These are phyloP conservation scores for Apotomis turbidana DNA, from an alignment of 2,888 invertebrate species.

Conservation along the genomic window DNA sequence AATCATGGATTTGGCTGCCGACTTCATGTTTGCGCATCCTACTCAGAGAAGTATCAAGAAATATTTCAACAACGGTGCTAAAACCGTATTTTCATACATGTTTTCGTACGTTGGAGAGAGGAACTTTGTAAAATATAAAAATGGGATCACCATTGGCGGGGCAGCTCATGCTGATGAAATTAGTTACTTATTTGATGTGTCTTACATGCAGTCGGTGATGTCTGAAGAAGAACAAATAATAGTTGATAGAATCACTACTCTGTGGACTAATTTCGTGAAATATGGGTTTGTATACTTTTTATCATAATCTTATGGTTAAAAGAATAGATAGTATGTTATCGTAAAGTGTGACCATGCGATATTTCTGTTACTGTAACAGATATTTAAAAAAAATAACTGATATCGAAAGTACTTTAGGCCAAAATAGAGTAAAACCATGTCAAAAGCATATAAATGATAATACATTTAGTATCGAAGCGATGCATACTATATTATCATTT, in stretches of 20 bases:
- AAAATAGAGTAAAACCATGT: too few species aligned
- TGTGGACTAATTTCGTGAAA: conserved; percentile 58
- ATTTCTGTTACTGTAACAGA: too few species aligned
- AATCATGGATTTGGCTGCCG: conserved; percentile 54
- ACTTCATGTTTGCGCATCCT: conserved; percentile 53
- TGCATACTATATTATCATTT: too few species aligned
- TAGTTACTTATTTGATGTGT: conserved; percentile 38
- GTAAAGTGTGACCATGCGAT: too few species aligned
- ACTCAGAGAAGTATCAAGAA: conserved; percentile 52
- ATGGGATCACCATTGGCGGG: conserved; percentile 21
- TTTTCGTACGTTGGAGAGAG: conserved; percentile 36
- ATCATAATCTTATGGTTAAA: too few species aligned
- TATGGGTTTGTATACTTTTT: conserved; percentile 48
- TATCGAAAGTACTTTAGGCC: too few species aligned
- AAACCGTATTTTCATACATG: conserved; percentile 25
- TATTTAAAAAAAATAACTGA: too few species aligned
- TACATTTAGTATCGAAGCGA: too few species aligned
- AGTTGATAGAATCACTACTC: conserved; percentile 51
- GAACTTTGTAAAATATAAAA: conserved; percentile 25
- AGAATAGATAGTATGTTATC: too few species aligned
- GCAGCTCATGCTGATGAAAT: conserved; percentile 40
- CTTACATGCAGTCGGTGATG: conserved; percentile 17
- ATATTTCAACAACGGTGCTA: conserved; percentile 23
- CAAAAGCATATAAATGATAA: too few species aligned
- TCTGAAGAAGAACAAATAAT: conserved; percentile 46